Base-by-base conservation (phyloP, 2,113 vertebrate genomes). In the Saimiri boliviensis region DNA sequence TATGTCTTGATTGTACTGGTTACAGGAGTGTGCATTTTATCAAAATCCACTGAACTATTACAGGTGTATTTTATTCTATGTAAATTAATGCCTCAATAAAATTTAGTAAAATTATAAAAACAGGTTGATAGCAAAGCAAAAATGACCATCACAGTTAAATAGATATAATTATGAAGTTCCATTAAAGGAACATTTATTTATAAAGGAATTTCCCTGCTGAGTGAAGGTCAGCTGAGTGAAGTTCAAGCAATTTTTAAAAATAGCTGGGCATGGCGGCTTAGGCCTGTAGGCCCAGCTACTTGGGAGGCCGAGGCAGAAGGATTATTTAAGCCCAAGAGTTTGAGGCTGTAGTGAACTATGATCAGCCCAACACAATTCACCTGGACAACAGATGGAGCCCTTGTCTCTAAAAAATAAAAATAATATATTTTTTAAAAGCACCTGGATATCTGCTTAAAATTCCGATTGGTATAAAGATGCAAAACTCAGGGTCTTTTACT, bases 41-140 rank as follows among this genome's bases (percentile, higher is more conserved):
- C 35, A 79, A 85, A 91, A 88, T 32, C 88, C 27, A 91, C 25
- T 81, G 68, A 86, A 77, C 30, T 40, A 32, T 27, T 35, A 82
- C 45, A 73, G 11, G 30, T 91, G 3, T 8, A 66, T 66, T 96
- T 66, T 42, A 93, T 58, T 71, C 77, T 70, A 27, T 23, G 45
- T 32, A 93, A 86, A 86, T 47, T 60, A 63, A 91, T 71, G 17
- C 68, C 11, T 52, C n/a, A 90, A 60, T 68, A 79, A 94, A 76
- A 94, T 79, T 5, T 70, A 86, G 71, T 52, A 91, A 40, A 90
- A 76, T 66, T 73, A 77, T 58, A 47, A 89, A 93, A 52, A 85
- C 32, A 94, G 66, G 2, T 60, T 56, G 7, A 3, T 42, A 77
- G 11, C 21, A 92, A 90, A 76, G 2, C 6, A 56, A 94, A 47